These are phyloP conservation scores for Amphilophus citrinellus DNA, from an alignment of 2,113 vertebrate genomes.

Conservation along the genomic window DNA sequence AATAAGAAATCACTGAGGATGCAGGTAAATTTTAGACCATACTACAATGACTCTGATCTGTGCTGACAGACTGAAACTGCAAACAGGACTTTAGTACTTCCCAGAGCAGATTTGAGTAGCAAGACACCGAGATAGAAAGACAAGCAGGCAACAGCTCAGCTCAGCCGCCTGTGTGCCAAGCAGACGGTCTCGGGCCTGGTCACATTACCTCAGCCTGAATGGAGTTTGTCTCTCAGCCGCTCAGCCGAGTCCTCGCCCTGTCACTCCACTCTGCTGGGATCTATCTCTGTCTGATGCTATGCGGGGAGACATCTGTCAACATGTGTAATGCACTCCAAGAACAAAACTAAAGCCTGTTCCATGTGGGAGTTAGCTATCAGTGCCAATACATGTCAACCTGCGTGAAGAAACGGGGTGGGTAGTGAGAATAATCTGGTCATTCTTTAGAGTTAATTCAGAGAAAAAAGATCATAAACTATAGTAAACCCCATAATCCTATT, in stretches of 20 bases:
- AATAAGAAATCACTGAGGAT: constrained; percentile 8
- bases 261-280: constrained; percentile 66
- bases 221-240: constrained; percentile 58
- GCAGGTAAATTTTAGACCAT: constrained; percentile 43
- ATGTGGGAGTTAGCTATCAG: constrained; percentile 62
- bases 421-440: neutral
- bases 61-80: constrained; percentile 57
- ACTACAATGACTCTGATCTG: constrained; percentile 50
- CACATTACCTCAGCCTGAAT: constrained; percentile 61
- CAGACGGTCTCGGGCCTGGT: constrained; percentile 43
- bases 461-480: neutral
- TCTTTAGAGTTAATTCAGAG: neutral
- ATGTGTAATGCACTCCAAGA: constrained; percentile 66
- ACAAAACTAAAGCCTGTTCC: constrained; percentile 64
- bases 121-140: constrained; percentile 23
- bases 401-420: constrained; percentile 6
- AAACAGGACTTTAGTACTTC: constrained; percentile 31
- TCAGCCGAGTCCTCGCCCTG: constrained; percentile 63
- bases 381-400: constrained; percentile 62
- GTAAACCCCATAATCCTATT: constrained; percentile 5
- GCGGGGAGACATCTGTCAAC: constrained; percentile 77
- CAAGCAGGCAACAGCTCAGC: constrained; percentile 18
- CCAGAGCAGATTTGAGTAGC: constrained; percentile 18
- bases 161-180: constrained; percentile 8
- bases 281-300: constrained; percentile 61